A percentile compares a stretch with the other conserved stretches of the same genome.
phyloP scores from a whole-genome alignment of 2,797 vertebrate species.

The Spinus pinus region DNA sequence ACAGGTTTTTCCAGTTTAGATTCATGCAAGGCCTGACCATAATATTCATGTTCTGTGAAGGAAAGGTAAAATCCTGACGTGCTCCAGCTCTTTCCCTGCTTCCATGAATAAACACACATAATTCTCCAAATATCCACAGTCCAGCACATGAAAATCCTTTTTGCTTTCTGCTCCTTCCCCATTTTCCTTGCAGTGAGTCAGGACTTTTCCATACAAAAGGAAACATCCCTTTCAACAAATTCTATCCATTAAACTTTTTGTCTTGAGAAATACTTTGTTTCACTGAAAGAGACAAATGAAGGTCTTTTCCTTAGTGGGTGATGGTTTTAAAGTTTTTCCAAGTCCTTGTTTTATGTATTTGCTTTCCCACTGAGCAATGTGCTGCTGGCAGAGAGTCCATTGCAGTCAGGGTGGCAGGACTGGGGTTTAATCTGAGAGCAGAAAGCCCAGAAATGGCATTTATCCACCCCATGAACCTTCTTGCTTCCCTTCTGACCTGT shows the following conservation, averaged over 20 bases:
- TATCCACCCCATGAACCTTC: rapidly evolving
- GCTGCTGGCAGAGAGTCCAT: neutral
- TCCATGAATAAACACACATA: rapidly evolving
- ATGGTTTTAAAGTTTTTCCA: neutral
- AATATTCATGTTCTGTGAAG: neutral
- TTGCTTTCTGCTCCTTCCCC: neutral
- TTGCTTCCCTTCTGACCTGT: neutral
- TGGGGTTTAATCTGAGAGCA: neutral
- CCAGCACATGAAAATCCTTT: neutral
- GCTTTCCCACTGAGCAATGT: neutral
- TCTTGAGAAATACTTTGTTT: neutral
- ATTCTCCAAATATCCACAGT: neutral
- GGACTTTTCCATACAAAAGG: neutral
- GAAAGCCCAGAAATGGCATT: neutral
- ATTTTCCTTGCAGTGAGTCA: neutral
- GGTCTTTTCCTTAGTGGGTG: neutral
- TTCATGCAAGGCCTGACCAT: neutral
- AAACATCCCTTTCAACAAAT: neutral
- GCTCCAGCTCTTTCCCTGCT: neutral
- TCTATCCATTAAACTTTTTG: neutral
- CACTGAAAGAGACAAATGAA: neutral
- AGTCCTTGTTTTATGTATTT: neutral
- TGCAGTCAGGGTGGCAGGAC: neutral
- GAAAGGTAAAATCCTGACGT: neutral
- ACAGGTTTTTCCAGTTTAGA: constrained; percentile 41